phyloP scores from a whole-genome alignment of 2,888 invertebrate genomes.

The Lamellibrachia satsuma region DNA sequence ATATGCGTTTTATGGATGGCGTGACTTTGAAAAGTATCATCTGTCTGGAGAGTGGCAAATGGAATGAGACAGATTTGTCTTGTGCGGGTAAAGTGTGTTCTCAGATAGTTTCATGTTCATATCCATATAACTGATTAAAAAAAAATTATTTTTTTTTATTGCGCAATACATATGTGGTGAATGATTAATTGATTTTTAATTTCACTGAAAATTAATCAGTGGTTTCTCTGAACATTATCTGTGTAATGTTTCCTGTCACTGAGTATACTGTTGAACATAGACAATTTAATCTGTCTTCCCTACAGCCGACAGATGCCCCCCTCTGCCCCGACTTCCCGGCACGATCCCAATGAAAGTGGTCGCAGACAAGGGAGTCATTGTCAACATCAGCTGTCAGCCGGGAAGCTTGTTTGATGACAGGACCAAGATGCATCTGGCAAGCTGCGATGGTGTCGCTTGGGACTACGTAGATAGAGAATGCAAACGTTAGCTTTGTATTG shows the following conservation, averaged over 20 bases:
- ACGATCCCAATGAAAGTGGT: neutral
- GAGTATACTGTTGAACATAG: neutral
- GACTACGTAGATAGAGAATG: neutral
- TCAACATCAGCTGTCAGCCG: neutral
- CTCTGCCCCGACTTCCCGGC: neutral
- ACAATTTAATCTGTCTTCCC: neutral
- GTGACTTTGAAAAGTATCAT: neutral
- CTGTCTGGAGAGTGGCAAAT: neutral
- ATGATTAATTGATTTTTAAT: no score
- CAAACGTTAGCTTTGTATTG: neutral
- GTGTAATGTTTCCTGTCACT: neutral
- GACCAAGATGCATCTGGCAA: neutral
- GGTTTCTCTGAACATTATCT: neutral
- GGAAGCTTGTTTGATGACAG: neutral
- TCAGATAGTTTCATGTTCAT: neutral
- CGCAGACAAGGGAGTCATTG: neutral
- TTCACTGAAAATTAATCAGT: no score
- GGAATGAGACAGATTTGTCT: constrained; percentile 3
- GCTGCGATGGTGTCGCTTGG: neutral
- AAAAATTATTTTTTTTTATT: no score
- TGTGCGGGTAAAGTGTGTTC: neutral
- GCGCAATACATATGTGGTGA: no score
- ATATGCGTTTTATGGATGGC: neutral
- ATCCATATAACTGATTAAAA: no score
- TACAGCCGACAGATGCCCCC: neutral